Conservation (phyloP, 2,797 vertebrate genomes). For the Orientallactaga sibirica region DNA sequence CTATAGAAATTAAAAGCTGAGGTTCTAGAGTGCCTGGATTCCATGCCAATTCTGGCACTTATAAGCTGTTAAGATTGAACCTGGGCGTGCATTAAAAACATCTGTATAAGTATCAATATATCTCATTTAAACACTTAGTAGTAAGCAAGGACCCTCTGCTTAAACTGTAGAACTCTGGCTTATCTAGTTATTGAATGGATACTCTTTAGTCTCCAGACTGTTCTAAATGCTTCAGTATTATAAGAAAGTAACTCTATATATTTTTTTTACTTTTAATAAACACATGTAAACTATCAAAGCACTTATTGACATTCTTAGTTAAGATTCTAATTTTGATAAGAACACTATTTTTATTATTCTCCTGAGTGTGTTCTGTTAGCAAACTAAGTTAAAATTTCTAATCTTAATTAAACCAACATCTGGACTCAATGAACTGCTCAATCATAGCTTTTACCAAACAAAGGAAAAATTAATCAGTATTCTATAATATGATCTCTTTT, state of each 20-base stretch:
- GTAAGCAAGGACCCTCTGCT: conserved; percentile 23
- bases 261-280: conserved; percentile 40
- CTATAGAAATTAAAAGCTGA: conserved; percentile 10
- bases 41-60: not conserved
- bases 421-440: conserved; percentile 62
- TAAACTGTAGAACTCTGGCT: not conserved
- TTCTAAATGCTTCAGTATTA: conserved; percentile 31
- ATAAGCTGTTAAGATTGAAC: not conserved
- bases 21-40: conserved; percentile 16
- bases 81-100: not conserved
- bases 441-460: not conserved
- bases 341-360: conserved; percentile 8
- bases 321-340: conserved; percentile 53
- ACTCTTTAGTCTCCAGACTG: not conserved
- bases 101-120: not conserved
- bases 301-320: conserved; percentile 51
- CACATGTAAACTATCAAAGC: not conserved
- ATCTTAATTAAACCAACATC: conserved; percentile 63
- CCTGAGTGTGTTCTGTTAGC: conserved; percentile 2
- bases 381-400: conserved; percentile 62
- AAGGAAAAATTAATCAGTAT: conserved; percentile 5
- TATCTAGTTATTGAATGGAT: conserved; percentile 7
- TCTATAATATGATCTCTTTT: not conserved
- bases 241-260: not conserved
- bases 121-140: not conserved